These are phyloP conservation scores for Paracanthobrama guichenoti DNA, from an alignment of 2,113 vertebrate species.

Conservation along the genomic window DNA sequence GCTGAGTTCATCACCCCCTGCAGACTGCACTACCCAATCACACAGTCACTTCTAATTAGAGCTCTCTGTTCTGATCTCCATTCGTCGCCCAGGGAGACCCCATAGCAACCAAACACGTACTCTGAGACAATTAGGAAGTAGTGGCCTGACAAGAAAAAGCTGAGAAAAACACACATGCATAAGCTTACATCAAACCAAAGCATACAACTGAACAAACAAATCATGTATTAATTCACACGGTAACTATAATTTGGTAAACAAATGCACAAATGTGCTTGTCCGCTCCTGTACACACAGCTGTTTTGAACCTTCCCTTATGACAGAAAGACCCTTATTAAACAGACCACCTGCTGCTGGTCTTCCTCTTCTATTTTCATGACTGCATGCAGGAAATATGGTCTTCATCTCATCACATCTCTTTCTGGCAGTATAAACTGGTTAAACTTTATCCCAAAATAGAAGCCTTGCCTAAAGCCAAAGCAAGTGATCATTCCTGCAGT, in stretches of 20 bases:
- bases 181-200: constrained; percentile 11
- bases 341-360: constrained; percentile 41
- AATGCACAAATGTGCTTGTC: not conserved
- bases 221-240: not conserved
- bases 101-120: constrained; percentile 82
- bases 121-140: constrained; percentile 55
- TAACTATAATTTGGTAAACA: not conserved
- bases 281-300: constrained; percentile 12
- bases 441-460: constrained; percentile 11
- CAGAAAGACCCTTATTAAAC: constrained; percentile 38
- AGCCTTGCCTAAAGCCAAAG: constrained; percentile 14
- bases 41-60: constrained; percentile 82
- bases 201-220: constrained; percentile 6
- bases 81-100: constrained; percentile 85
- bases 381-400: constrained; percentile 31
- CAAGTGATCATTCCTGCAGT: not conserved
- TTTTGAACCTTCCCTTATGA: not conserved
- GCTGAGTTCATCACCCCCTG: constrained; percentile 30
- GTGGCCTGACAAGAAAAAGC: constrained; percentile 38
- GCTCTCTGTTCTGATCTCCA: constrained; percentile 66
- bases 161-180: constrained; percentile 39
- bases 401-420: constrained; percentile 5
- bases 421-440: not conserved
- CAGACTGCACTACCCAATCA: constrained; percentile 50
- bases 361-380: constrained; percentile 4